Evolutionary conservation across 2,797 vertebrate species (phyloP), one percentile per base, ranked within the genome.

Genomic region (Helostoma temminkii): DNA sequence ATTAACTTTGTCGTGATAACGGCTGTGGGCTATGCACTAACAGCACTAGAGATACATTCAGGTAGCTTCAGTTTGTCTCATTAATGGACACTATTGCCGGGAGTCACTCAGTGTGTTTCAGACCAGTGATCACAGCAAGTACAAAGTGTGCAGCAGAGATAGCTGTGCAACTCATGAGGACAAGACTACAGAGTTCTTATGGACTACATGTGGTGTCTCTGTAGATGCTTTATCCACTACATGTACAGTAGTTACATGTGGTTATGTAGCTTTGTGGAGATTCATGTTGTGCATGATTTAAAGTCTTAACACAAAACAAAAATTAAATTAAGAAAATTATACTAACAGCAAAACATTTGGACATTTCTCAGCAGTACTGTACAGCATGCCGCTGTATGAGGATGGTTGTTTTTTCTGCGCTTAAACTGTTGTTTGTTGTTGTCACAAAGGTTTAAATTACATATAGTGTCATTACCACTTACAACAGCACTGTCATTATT

Each of bases 11-110:
- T 34, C 15, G 1, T 15, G 8, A 22, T 26, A 57, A n/a, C 32
- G 41, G 53, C 39, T 41, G 16, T n/a, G 39, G 39, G 41, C 41
- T 4, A n/a, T 19, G 41, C 18, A 42, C 18, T 42, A 9, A 19
- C 49, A 63, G 41, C 41, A 1, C 28, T 45, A 53, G 26, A 61
- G 58, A 48, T 53, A 57, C 61, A 36, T 66, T 10, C 64, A 72
- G 42, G 46, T 72, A 36, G 48, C 55, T 52, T 65, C 42, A 49
- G 53, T 52, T 70, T 25, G 50, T 65, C 55, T 65, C 60, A 48
- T 34, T 30, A 52, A 42, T 18, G 24, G 48, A 54, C 48, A 26
- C 22, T 19, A 36, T 50, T 53, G 62, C n/a, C 8, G 41, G 37
- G 37, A 53, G 41, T 9, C 41, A 42, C 24, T 39, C 24, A 25